These are phyloP conservation scores for Arenaria interpres DNA, from an alignment of 2,113 vertebrate genomes.

Conservation along the genomic window DNA sequence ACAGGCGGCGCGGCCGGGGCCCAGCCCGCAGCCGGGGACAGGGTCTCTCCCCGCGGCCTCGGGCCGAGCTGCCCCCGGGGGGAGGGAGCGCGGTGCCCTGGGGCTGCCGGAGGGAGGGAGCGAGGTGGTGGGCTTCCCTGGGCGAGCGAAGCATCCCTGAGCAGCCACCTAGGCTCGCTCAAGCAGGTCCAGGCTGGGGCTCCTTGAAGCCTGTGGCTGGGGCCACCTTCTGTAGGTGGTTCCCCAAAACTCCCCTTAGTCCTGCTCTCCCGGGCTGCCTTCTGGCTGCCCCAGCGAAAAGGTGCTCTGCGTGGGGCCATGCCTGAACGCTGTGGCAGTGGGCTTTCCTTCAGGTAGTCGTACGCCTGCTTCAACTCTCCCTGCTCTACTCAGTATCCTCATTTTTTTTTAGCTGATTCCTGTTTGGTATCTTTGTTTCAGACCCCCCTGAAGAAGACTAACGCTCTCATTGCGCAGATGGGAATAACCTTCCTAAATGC, in stretches of 20 bases:
- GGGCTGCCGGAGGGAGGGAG: neutral
- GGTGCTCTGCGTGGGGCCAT: accelerated
- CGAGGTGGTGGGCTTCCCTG: accelerated
- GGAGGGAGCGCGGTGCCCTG: neutral
- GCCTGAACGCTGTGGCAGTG: neutral
- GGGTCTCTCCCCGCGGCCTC: neutral
- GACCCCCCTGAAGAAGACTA: conserved; percentile 90
- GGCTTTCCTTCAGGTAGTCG: neutral
- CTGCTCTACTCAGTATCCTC: accelerated
- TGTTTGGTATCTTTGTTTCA: conserved; percentile 59
- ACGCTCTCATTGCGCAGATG: conserved; percentile 87
- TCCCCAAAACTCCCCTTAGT: accelerated
- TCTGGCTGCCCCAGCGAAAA: neutral
- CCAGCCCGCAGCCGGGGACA: neutral
- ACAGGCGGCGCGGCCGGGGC: neutral
- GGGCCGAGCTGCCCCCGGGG: too few relatives aligned
- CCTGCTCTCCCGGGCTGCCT: neutral
- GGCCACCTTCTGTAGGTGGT: too few relatives aligned
- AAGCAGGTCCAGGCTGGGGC: neutral
- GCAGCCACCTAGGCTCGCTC: neutral
- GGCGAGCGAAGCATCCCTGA: accelerated
- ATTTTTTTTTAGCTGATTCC: accelerated
- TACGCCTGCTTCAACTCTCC: accelerated
- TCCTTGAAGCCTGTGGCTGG: neutral
- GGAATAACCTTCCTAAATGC: conserved; percentile 90